Conservation (phyloP, 2,797 vertebrate genomes). For the Chromobotia macracanthus region DNA sequence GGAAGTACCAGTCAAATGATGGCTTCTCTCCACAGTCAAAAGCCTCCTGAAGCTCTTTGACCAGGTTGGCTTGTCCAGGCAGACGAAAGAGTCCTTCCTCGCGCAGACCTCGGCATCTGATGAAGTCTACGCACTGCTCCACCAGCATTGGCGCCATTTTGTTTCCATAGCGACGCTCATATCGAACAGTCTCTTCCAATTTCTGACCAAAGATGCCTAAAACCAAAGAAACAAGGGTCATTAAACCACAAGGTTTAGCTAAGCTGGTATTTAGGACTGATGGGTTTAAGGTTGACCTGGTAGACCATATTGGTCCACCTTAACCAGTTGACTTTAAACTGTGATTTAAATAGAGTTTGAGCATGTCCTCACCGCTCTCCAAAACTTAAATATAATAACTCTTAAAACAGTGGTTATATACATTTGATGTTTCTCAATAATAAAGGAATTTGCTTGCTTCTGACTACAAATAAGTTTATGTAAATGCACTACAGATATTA, state of each 20-base stretch:
- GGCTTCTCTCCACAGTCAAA: constrained; percentile 98
- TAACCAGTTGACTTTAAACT: no score
- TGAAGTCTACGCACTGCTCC: constrained; percentile 97
- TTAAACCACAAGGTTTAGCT: not conserved
- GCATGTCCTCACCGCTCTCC: no score
- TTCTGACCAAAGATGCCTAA: constrained; percentile 98
- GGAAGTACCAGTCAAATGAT: constrained; percentile 89
- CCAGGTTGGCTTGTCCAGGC: constrained; percentile 95
- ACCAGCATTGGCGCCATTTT: constrained; percentile 94
- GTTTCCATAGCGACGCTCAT: constrained; percentile 90
- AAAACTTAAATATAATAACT: no score
- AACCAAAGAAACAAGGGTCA: constrained; percentile 34
- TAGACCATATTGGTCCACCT: no score
- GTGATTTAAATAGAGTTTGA: no score
- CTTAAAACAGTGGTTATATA: no score
- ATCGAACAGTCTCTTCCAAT: constrained; percentile 94
- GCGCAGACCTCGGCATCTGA: constrained; percentile 87
- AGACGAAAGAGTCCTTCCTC: constrained; percentile 95
- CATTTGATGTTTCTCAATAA: no score
- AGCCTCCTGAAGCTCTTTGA: constrained; percentile 95
- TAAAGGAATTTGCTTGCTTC: no score
- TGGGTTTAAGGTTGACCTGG: no score
- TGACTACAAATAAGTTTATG: not conserved
- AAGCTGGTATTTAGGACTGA: not conserved
- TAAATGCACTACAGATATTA: not conserved